These are phyloP conservation scores for Blastobasis adustella DNA, from an alignment of 2,888 invertebrate genomes.

Conservation along the genomic window DNA sequence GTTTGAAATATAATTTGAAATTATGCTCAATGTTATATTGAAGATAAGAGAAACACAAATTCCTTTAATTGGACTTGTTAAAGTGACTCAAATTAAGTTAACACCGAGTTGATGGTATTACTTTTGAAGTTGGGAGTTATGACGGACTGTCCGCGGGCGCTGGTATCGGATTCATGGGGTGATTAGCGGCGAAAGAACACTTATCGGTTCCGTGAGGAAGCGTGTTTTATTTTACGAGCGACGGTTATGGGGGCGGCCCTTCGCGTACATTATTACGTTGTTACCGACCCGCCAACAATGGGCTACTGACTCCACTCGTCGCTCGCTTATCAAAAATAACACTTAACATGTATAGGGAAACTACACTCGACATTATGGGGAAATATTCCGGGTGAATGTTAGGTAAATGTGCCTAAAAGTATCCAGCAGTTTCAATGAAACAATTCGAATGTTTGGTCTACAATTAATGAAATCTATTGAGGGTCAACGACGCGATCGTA, in stretches of 20 bases:
- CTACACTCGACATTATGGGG: too few species aligned
- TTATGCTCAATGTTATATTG: constrained; percentile 76
- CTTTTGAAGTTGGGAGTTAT: constrained; percentile 71
- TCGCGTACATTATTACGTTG: constrained; percentile 30
- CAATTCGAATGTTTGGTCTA: too few species aligned
- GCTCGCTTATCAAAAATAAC: too few species aligned
- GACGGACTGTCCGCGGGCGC: constrained; percentile 61
- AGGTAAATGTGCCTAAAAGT: too few species aligned
- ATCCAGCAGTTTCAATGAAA: too few species aligned
- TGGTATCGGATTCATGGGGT: constrained; percentile 43
- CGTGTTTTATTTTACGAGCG: constrained; percentile 45
- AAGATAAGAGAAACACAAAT: constrained; percentile 76
- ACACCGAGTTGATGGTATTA: constrained; percentile 75
- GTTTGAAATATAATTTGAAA: constrained; percentile 76
- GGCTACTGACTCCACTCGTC: too few species aligned
- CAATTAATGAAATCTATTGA: too few species aligned
- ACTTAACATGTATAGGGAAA: too few species aligned
- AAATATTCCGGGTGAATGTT: too few species aligned
- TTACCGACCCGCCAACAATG: constrained; percentile 2
- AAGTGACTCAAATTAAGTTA: constrained; percentile 76
- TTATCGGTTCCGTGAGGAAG: constrained; percentile 48
- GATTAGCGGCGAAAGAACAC: constrained; percentile 59
- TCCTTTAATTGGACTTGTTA: constrained; percentile 76
- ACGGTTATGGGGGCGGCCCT: constrained; percentile 46
- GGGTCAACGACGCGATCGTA: neutral